Percentiles rank a stretch among this genome's conserved stretches.
phyloP scores from a whole-genome alignment of 2,888 invertebrate species.

The Shargacucullia verbasci region DNA sequence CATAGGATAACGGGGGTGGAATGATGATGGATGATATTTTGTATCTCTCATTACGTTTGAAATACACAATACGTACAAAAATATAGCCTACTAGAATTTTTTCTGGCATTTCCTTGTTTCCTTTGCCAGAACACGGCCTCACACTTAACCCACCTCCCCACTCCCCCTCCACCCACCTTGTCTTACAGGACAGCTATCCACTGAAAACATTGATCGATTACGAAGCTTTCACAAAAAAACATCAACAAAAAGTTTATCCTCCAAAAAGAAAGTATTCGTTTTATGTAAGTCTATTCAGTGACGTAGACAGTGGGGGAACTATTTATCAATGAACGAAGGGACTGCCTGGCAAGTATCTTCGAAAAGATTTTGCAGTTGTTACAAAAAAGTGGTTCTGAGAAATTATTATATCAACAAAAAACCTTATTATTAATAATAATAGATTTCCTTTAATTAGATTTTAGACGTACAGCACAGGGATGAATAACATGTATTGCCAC shows the following conservation, averaged over 20 bases:
- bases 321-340: slow-evolving; percentile 46
- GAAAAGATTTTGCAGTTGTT: slow-evolving; percentile 25
- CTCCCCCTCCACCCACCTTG: slow-evolving; percentile 6
- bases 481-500: too few relatives aligned
- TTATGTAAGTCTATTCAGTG: slow-evolving; percentile 39
- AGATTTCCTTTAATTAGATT: too few relatives aligned
- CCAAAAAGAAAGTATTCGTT: slow-evolving; percentile 30
- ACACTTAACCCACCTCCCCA: slow-evolving; percentile 7
- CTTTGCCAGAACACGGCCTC: slow-evolving; percentile 20
- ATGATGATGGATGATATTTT: slow-evolving; percentile 63
- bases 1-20: slow-evolving; percentile 54
- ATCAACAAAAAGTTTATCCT: slow-evolving; percentile 46
- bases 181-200: slow-evolving; percentile 48
- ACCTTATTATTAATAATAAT: too few relatives aligned
- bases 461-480: too few relatives aligned
- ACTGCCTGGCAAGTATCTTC: slow-evolving; percentile 35
- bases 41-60: slow-evolving; percentile 42
- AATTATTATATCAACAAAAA: too few relatives aligned
- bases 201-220: slow-evolving; percentile 61
- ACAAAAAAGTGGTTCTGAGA: slow-evolving; percentile 7
- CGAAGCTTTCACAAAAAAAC: slow-evolving; percentile 47
- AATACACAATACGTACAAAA: slow-evolving; percentile 24
- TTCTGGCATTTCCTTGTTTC: slow-evolving; percentile 25
- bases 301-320: slow-evolving; percentile 22
- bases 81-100: slow-evolving; percentile 8